Base-by-base conservation (phyloP, 2,113 vertebrate genomes). In the Ivindomyrus marchei region DNA sequence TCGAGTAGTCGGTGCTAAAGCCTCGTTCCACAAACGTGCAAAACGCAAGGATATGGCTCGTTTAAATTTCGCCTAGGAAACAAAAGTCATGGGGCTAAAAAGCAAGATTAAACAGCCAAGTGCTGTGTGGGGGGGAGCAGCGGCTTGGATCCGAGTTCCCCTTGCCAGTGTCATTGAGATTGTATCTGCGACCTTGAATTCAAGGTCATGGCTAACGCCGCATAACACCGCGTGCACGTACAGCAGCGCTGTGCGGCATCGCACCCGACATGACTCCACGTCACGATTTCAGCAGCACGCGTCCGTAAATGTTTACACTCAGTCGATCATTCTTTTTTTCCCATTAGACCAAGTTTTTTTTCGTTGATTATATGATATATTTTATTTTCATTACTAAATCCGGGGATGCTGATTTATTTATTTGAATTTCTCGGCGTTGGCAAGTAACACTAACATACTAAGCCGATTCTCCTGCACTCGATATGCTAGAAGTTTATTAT, bases 171-270 rank as follows among this genome's bases (percentile, higher is more conserved):
- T 87, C 85, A 87, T 87, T 87, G 85, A 87, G 85, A 87, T 87
- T 87, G 49, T 87, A 87, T 53, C 85, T 17, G 50, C 85, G 85
- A 87, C 85, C 85, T 87, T 87, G 85, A 56, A 56, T 87, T 87
- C 49, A 87, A 87, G 85, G 85, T 87, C 85, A 87, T 24, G n/a
- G 11, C 49, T n/a, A 10, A 50, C 11, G 85, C 85, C 50, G 85
- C 85, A 87, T 87, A 49, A 47, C 11, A 52, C 85, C n/a, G 50
- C 85, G 56, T 36, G 85, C 85, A 53, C 85, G 27, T 52, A 19
- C 85, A 36, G 47, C 47, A 52, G 50, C 50, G 85, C 50, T 56
- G 27, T 52, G 85, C 85, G 50, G 85, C 85, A 53, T 39, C 31
- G 85, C 31, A 36, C 4, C 13, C 47, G 8, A 19, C 85, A 15